Percentiles rank a stretch among this genome's conserved stretches.
Conservation (phyloP, 2,113 vertebrate genomes). For the Neotoma lepida region DNA sequence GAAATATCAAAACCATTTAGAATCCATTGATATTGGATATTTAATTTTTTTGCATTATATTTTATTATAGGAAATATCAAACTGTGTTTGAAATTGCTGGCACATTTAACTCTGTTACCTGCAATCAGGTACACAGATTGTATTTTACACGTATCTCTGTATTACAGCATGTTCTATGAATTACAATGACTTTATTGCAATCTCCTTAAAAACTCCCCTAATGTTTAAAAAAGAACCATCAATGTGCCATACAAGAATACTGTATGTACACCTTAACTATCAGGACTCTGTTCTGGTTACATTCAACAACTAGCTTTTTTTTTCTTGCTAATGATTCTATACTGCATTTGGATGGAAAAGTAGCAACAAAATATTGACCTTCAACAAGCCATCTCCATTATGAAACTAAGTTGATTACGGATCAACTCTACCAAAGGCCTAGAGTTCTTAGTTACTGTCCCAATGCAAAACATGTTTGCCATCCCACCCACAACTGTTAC, state of each 20-base stretch:
- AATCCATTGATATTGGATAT: slow-evolving; percentile 95
- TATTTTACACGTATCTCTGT: slow-evolving; percentile 93
- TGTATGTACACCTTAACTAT: slow-evolving; percentile 79
- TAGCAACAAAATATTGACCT: slow-evolving; percentile 64
- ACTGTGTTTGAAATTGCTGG: slow-evolving; percentile 97
- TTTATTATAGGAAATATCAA: slow-evolving; percentile 95
- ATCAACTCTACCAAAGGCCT: slow-evolving; percentile 46
- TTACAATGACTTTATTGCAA: slow-evolving; percentile 86
- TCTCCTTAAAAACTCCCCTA: slow-evolving; percentile 69
- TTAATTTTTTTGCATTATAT: slow-evolving; percentile 93
- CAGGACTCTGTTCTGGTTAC: slow-evolving; percentile 73
- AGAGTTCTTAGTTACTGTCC: slow-evolving; percentile 17
- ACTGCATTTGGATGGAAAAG: slow-evolving; percentile 70
- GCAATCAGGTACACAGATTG: slow-evolving; percentile 97
- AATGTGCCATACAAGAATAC: slow-evolving; percentile 72
- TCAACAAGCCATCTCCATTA: slow-evolving; percentile 39
- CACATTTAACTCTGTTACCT: slow-evolving; percentile 98
- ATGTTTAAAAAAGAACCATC: slow-evolving; percentile 79
- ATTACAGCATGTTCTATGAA: slow-evolving; percentile 86
- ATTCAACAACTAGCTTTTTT: slow-evolving; percentile 72
- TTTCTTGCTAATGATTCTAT: slow-evolving; percentile 61
- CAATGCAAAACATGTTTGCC: neutral
- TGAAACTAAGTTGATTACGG: slow-evolving; percentile 61
- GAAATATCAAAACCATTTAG: slow-evolving; percentile 96
- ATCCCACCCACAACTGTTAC: neutral